phyloP scores from a whole-genome alignment of 2,797 vertebrate species.

The Melanotaenia maccullochi region DNA sequence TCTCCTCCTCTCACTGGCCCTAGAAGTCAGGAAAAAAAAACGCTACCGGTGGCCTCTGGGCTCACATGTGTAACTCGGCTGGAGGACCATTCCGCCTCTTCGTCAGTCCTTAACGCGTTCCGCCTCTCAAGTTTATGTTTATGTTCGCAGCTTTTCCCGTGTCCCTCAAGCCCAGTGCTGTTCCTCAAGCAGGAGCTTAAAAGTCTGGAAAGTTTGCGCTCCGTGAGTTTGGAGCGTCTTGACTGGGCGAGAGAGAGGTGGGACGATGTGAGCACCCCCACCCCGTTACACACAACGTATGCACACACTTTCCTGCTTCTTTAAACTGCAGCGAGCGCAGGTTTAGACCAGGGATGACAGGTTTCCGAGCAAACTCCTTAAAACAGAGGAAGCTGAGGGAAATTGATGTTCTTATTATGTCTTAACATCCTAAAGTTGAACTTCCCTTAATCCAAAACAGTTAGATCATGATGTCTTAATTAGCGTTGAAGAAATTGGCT shows the following conservation, averaged over 20 bases:
- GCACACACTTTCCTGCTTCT: slow-evolving; percentile 38
- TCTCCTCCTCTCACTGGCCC: slow-evolving; percentile 34
- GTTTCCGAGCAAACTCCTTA: slow-evolving; percentile 35
- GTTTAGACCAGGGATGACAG: slow-evolving; percentile 62
- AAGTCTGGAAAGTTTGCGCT: slow-evolving; percentile 73
- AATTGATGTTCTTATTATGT: neutral
- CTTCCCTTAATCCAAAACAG: neutral
- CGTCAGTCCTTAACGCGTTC: slow-evolving; percentile 83
- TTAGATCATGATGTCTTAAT: neutral
- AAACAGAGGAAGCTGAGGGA: neutral
- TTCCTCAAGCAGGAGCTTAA: slow-evolving; percentile 41
- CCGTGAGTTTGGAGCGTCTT: slow-evolving; percentile 75
- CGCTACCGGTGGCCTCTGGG: slow-evolving; percentile 67
- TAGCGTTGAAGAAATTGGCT: neutral
- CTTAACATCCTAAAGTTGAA: neutral
- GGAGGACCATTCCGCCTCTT: slow-evolving; percentile 82
- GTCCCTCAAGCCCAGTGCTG: slow-evolving; percentile 23
- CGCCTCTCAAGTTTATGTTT: slow-evolving; percentile 11
- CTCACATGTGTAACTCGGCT: slow-evolving; percentile 74
- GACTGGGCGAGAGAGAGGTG: slow-evolving; percentile 74
- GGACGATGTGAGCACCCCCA: slow-evolving; percentile 63
- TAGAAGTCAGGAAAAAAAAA: slow-evolving; percentile 17
- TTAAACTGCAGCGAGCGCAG: slow-evolving; percentile 64
- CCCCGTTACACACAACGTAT: slow-evolving; percentile 28
- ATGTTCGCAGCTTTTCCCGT: slow-evolving; percentile 28